Base-by-base conservation (phyloP, 2,888 invertebrate species). In the Teleogryllus oceanicus region DNA sequence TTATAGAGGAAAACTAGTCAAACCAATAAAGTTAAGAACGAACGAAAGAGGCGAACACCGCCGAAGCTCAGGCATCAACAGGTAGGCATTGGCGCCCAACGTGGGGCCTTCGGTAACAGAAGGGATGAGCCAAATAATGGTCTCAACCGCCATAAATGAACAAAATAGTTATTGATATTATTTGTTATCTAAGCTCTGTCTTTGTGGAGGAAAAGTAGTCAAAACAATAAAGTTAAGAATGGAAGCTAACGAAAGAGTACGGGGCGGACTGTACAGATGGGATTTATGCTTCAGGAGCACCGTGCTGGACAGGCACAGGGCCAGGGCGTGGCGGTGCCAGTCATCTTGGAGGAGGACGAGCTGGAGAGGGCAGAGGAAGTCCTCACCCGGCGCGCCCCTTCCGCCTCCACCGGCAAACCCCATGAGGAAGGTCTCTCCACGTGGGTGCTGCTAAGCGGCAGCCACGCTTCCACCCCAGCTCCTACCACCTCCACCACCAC, bases 401-500 rank as follows among this genome's bases (percentile, higher is more conserved):
- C 37, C 50, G 18, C 50, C 49, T 11, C 13, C 37, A 50, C 37
- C 75, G 18, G 10, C 50, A 49, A 50, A 21, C 16, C 50, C 50
- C 13, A 50, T 4, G n/a, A 79, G 49, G 50, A 79, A 85, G 93
- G 93, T 1, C 89, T 94, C 82, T 94, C 94, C 0, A 94, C 94
- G 0, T 94, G 94, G 94, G 92, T 94, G 81, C 88, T 94, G 21
- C 85, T 94, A 21, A 93, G 92, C 74, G 89, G 90, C 12, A 84
- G 83, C 24, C 83, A 84, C n/a, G 81, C 84, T 20, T 83, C 84
- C 10, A 84, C 83, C 18, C 81, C 82, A 16, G 74, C 79, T 13
- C 16, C 79, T 0, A 37, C 74, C 13, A 51, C 37, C 78, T 75
- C 77, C 80, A 21, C 50, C 80, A 20, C 80, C 80, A 76, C 79